Evolutionary conservation across 2,888 invertebrate species (phyloP), one percentile per base, ranked within the genome.

Genomic region (Prenolepis imparis): DNA sequence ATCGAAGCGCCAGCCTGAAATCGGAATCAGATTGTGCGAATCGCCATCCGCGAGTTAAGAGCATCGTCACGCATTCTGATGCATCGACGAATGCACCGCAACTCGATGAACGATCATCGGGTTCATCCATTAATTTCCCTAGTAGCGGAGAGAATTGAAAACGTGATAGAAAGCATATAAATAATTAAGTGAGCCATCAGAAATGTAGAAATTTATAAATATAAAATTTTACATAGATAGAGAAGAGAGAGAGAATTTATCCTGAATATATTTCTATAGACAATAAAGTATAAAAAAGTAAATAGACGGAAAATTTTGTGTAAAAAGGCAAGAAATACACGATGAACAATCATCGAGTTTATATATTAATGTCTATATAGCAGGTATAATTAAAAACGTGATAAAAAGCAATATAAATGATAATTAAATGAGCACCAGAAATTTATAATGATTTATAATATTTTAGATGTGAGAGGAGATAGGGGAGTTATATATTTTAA

Each of bases 21-120:
- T 78, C 78, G 70, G 44, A 78, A 78, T 78, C 78, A 78, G 78
- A 78, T 70, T 41, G 78, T 70, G 78, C 78, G 78, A 78, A 78
- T 44, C 78, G 44, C 70, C 24, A 32, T 9, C 70, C 59, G 44
- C 24, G 78, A 78, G 70, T 78, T 70, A 78, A 78, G 78, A 70
- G 78, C 28, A 36, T 21, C 70, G 52, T 68, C 57, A 59, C 44
- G 24, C 44, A 59, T 61, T 74, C 59, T 41, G 18, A 36, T 52
- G 52, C 52, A 52, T 52, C 52, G n/a, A 52, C n/a, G n/a, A 52
- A n/a, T 52, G n/a, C n/a, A n/a, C n/a, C 52, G 2, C 8, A 75
- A 9, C 36, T 36, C 36, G 68, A 55, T 44, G 52, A 41, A 57
- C 41, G 8, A 57, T 63, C 63, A 61, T 66, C 18, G 41, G 32